Evolutionary conservation across 1,140 invertebrate genomes (phyloP).

Genomic region (Magallana angulata): DNA sequence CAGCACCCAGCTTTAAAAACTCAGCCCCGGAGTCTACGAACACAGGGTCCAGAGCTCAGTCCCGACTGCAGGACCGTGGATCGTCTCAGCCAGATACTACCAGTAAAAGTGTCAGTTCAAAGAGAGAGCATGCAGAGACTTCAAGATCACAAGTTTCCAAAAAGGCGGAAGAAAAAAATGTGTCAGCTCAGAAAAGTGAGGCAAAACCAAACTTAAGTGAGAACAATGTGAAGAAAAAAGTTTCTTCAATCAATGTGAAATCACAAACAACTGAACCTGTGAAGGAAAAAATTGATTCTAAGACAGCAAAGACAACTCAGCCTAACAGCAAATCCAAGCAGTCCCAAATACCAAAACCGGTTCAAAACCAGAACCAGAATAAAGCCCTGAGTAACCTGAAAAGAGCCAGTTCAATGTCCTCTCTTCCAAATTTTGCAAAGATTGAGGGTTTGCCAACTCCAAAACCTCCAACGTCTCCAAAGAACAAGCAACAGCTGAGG

Average conservation of each 20-base stretch:
- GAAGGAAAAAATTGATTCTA: not conserved
- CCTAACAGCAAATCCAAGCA: not conserved
- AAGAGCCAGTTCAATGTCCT: conserved; percentile 58
- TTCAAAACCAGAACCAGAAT: conserved; percentile 5
- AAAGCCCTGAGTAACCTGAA: conserved; percentile 46
- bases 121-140: not conserved
- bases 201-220: not conserved
- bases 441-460: conserved; percentile 50
- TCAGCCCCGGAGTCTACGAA: not conserved
- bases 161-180: conserved; percentile 1
- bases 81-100: not conserved
- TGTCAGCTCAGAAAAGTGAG: not conserved
- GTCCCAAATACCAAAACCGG: conserved; percentile 25
- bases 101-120: not conserved
- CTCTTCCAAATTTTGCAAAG: conserved; percentile 56
- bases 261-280: not conserved
- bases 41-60: not conserved
- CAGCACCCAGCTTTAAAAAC: not conserved
- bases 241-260: not conserved
- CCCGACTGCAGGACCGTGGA: not conserved
- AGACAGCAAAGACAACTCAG: not conserved
- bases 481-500: conserved; percentile 46
- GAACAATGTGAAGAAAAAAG: conserved; percentile 2
- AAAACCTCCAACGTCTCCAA: conserved; percentile 53
- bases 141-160: conserved; percentile 11